phyloP scores from a whole-genome alignment of 2,113 vertebrate genomes.

The Brachyhypopomus occidentalis region DNA sequence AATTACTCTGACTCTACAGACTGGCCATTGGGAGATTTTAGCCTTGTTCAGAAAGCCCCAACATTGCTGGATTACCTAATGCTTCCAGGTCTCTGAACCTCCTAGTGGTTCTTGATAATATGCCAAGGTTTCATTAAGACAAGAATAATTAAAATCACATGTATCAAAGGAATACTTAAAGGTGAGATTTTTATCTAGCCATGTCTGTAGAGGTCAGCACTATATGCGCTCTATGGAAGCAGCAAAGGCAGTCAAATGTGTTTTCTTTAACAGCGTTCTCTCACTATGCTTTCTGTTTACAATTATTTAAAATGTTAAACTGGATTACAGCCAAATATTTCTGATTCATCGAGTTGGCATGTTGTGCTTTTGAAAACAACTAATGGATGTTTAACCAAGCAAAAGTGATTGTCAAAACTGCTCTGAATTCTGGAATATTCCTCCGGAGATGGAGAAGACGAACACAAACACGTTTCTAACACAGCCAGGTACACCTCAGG shows the following conservation, averaged over 20 bases:
- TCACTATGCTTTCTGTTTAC: neutral
- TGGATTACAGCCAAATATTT: neutral
- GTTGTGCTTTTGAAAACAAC: neutral
- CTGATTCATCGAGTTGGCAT: too few relatives aligned
- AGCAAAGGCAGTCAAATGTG: too few relatives aligned
- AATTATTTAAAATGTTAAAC: neutral
- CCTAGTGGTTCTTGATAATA: neutral
- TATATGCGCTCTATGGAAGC: neutral
- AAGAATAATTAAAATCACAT: neutral
- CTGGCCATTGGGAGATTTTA: conserved; percentile 10
- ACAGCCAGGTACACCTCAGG: conserved; percentile 28
- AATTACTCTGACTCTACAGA: neutral
- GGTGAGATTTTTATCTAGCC: too few relatives aligned
- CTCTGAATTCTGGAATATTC: neutral
- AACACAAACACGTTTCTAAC: neutral
- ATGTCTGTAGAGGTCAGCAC: neutral
- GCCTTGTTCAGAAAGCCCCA: neutral
- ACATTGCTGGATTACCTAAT: neutral
- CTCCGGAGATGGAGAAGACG: conserved; percentile 6
- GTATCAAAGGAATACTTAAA: neutral
- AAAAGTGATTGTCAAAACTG: neutral
- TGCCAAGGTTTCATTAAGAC: neutral
- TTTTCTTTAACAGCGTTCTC: neutral
- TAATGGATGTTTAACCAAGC: neutral
- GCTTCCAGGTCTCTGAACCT: neutral